These are phyloP conservation scores for Garra rufa DNA, from an alignment of 2,113 vertebrate genomes.

Conservation along the genomic window DNA sequence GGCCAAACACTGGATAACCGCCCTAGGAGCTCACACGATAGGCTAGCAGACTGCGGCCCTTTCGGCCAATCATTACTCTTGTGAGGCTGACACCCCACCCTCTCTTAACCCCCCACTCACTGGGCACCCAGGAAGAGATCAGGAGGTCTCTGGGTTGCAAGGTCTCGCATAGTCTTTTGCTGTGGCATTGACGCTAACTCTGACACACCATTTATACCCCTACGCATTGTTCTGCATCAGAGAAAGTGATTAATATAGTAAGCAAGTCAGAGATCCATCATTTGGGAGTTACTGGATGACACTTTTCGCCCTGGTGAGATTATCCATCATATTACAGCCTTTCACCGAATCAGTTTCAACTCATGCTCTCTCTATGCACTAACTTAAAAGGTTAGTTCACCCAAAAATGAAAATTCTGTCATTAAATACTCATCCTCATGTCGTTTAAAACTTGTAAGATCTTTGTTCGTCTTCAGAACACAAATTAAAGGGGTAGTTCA, in stretches of 20 bases:
- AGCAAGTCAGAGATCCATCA: background rate
- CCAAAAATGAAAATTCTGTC: too few relatives aligned
- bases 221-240: background rate
- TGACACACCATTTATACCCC: background rate
- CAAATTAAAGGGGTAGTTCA: too few relatives aligned
- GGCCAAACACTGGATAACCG: conserved; percentile 42
- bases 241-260: background rate
- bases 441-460: too few relatives aligned
- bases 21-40: conserved; percentile 56
- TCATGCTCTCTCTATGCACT: background rate
- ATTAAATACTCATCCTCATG: too few relatives aligned
- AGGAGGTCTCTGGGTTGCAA: conserved; percentile 15
- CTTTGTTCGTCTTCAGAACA: too few relatives aligned
- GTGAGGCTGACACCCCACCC: conserved; percentile 52
- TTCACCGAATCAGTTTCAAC: background rate
- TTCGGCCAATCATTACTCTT: conserved; percentile 52
- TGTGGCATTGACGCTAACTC: conserved; percentile 13
- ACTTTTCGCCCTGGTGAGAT: background rate
- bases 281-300: background rate
- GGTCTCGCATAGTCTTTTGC: conserved; percentile 42
- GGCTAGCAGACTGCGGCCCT: conserved; percentile 38
- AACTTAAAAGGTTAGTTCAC: too few relatives aligned
- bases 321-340: background rate
- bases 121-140: conserved; percentile 36
- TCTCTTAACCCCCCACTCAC: conserved; percentile 45